Evolutionary conservation across 2,888 invertebrate genomes (phyloP), one percentile per base, ranked within the genome.

Genomic region (Stenodema calcarata): DNA sequence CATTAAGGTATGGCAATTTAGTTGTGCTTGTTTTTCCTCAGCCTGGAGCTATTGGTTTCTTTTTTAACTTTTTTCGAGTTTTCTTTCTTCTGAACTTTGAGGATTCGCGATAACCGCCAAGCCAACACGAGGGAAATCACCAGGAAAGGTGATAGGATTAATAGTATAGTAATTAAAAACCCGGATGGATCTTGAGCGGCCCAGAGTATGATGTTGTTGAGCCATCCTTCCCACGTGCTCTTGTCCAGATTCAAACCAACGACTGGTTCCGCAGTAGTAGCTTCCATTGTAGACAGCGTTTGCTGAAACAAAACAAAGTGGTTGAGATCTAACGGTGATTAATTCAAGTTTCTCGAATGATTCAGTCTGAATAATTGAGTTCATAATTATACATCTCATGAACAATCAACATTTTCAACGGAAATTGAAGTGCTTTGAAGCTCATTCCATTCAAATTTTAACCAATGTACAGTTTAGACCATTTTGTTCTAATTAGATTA

Each of bases 21-120:
- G 73, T 84, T 84, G 35, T 84, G 70, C 78, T 88, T 88, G 50
- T 87, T 88, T 86, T 88, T 88, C 44, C 88, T 76, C 3, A 88
- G 62, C 78, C 88, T 88, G 1, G 84, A 42, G 18, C 75, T 87
- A 27, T 87, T 88, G 12, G 88, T 85, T 87, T 92, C 91, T 88
- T 91, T 90, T 88, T 91, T 91, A 2, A 91, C 90, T 88, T 91
- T 91, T 30, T 85, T 84, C 27, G 76, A 23, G 44, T 86, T 87
- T 54, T 92, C 92, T 89, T 92, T 92, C 87, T 93, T 92, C 89
- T 92, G 92, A 35, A 91, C 91, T 88, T 92, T 92, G 87, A 93
- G 91, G 87, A 92, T 91, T 89, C 92, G 92, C 2, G 92, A 92
- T 62, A 93, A 90, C 88, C 92, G 91, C 92, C 92, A 93, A 1